phyloP scores from a whole-genome alignment of 1,140 invertebrate genomes.

The Berghia stephanieae region DNA sequence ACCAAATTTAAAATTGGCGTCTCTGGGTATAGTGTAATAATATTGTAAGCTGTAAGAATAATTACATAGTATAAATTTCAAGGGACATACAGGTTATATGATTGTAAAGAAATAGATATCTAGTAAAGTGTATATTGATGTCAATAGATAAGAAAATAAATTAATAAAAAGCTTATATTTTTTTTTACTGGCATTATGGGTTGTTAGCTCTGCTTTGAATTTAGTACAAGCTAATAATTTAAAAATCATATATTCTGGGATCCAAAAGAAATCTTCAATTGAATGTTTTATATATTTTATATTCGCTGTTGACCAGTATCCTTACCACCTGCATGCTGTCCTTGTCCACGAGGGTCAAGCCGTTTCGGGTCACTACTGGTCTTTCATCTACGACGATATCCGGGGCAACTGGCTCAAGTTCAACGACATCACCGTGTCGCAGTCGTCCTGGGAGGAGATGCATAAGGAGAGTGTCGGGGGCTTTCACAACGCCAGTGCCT shows the following conservation, averaged over 20 bases:
- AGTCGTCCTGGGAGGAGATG: slow-evolving; percentile 69
- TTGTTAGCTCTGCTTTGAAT: too few relatives aligned
- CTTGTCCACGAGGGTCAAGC: slow-evolving; percentile 71
- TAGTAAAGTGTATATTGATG: too few relatives aligned
- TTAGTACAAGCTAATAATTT: too few relatives aligned
- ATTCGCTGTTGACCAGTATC: slow-evolving; percentile 47
- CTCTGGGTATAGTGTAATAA: too few relatives aligned
- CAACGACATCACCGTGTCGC: slow-evolving; percentile 69
- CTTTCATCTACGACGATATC: slow-evolving; percentile 66
- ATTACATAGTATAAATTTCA: too few relatives aligned
- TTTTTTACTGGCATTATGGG: too few relatives aligned
- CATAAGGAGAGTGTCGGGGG: slow-evolving; percentile 69
- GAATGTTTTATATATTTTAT: too few relatives aligned
- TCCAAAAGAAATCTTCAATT: slow-evolving; percentile 9
- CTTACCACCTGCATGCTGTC: slow-evolving; percentile 69
- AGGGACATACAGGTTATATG: too few relatives aligned
- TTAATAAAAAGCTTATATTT: background rate
- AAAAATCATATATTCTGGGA: background rate
- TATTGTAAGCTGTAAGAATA: too few relatives aligned
- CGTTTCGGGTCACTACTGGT: slow-evolving; percentile 71
- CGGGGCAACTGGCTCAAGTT: slow-evolving; percentile 66
- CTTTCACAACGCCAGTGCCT: slow-evolving; percentile 69
- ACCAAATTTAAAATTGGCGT: too few relatives aligned
- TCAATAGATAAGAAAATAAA: too few relatives aligned
- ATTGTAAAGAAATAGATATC: too few relatives aligned